Evolutionary conservation across 2,113 vertebrate species (phyloP).

Genomic region (Halichoerus grypus): DNA sequence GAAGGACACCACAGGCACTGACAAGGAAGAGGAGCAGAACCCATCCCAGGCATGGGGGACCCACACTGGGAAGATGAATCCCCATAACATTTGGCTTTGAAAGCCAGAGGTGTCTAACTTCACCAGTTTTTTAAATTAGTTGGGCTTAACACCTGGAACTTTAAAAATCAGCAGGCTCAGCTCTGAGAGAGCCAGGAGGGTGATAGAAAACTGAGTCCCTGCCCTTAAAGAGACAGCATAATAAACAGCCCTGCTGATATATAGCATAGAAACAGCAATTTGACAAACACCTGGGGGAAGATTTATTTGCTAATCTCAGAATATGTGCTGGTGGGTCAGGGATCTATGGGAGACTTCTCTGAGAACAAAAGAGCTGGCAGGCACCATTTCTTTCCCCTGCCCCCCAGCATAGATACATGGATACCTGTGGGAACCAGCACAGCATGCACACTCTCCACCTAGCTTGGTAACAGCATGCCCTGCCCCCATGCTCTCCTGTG

Average conservation of each 20-base stretch:
- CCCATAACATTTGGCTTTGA: too few species aligned
- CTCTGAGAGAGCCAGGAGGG: too few species aligned
- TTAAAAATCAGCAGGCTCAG: too few species aligned
- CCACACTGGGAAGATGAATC: background rate
- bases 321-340: background rate
- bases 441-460: background rate
- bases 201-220: too few species aligned
- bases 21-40: background rate
- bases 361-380: background rate
- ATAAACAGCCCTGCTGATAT: background rate
- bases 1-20: background rate
- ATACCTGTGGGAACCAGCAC: background rate
- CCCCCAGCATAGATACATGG: background rate
- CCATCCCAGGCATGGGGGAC: background rate
- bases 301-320: background rate
- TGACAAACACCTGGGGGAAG: background rate
- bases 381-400: background rate
- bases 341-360: background rate
- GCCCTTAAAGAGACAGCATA: background rate
- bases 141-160: too few species aligned
- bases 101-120: too few species aligned
- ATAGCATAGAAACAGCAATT: background rate
- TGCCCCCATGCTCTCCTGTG: background rate
- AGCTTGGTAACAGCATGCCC: background rate
- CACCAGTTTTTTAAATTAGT: too few species aligned